Conservation (phyloP, 2,113 vertebrate species). For the Patagioenas fasciata region DNA sequence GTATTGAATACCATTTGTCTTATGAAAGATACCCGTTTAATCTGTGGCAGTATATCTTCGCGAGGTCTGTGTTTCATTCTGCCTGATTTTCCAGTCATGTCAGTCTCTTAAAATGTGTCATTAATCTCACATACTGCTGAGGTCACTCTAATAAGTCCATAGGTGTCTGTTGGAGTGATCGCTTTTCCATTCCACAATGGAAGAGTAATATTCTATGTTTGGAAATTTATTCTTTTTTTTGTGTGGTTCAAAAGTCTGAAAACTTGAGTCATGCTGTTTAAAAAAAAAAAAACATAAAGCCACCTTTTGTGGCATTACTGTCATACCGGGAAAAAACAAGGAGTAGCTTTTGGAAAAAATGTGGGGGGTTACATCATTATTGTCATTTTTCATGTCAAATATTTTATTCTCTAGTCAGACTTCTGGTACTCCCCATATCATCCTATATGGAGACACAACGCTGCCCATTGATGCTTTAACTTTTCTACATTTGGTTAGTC, state of each 20-base stretch:
- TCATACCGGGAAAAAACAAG: not conserved
- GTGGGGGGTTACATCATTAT: fast-evolving
- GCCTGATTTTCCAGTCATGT: not conserved
- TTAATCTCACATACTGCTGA: not conserved
- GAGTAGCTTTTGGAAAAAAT: not conserved
- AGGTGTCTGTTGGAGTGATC: not conserved
- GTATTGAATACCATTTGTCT: not conserved
- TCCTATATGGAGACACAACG: not conserved
- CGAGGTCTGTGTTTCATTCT: not conserved
- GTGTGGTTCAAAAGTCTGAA: not conserved
- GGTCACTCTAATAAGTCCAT: not conserved
- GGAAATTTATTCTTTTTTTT: not conserved
- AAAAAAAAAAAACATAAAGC: not conserved
- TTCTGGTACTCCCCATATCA: not conserved
- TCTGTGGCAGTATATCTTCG: not conserved
- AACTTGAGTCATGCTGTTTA: not conserved
- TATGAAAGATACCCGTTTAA: not conserved
- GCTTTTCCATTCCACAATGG: not conserved
- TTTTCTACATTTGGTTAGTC: not conserved
- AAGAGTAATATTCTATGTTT: not conserved
- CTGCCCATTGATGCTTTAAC: not conserved
- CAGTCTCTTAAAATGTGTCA: not conserved
- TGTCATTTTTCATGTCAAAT: not conserved
- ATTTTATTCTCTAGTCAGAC: not conserved
- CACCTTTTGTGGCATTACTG: not conserved